Conservation (phyloP, 2,113 vertebrate species). For the Megaptera novaeangliae region DNA sequence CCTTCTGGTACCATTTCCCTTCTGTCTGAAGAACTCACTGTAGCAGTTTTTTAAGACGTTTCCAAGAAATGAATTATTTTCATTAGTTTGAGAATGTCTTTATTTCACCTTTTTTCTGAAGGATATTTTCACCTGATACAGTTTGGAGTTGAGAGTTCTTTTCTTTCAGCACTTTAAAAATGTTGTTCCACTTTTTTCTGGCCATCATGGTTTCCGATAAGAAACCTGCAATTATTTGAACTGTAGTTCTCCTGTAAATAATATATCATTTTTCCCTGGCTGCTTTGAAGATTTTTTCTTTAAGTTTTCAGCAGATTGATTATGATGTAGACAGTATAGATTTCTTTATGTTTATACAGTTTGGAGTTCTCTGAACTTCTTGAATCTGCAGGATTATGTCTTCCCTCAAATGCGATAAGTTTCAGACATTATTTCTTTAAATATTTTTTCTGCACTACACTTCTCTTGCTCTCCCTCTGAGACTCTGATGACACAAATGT, state of each 20-base stretch:
- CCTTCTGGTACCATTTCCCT: background rate
- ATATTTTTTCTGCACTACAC: background rate
- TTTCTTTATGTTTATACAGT: background rate
- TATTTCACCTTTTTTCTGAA: background rate
- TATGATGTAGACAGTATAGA: background rate
- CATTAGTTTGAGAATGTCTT: background rate
- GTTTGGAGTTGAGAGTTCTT: background rate
- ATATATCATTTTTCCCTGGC: background rate
- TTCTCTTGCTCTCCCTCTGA: background rate
- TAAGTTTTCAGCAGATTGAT: background rate
- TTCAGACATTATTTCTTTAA: background rate
- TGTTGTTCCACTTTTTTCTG: background rate
- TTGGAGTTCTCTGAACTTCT: background rate
- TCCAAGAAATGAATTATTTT: background rate
- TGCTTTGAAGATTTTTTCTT: background rate
- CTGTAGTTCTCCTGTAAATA: background rate
- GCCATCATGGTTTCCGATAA: background rate
- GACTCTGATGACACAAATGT: background rate
- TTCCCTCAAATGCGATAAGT: background rate
- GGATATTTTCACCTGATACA: background rate
- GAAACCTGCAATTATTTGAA: background rate
- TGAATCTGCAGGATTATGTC: background rate
- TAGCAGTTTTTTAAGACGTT: background rate
- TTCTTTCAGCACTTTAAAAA: slow-evolving; percentile 4
- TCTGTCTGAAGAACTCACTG: background rate